phyloP scores from a whole-genome alignment of 2,888 invertebrate species.

The Patella caerulea region DNA sequence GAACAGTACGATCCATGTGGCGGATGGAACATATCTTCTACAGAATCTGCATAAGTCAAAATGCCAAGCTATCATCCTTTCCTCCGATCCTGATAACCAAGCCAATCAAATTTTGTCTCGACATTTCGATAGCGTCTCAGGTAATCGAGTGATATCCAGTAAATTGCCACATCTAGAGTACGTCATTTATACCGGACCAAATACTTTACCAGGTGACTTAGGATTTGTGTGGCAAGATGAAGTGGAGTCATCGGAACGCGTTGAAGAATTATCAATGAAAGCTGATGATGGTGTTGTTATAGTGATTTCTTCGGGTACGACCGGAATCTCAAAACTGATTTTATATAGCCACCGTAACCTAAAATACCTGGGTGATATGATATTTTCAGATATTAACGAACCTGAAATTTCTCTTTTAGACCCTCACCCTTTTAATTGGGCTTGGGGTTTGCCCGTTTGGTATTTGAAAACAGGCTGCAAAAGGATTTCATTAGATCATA shows the following conservation, averaged over 20 bases:
- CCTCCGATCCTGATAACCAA: background rate
- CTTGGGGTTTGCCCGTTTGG: background rate
- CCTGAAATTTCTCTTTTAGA: too few species aligned
- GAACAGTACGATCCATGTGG: background rate
- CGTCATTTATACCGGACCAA: background rate
- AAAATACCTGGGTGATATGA: too few species aligned
- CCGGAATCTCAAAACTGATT: background rate
- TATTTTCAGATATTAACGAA: too few species aligned
- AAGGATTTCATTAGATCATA: background rate
- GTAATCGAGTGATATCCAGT: background rate
- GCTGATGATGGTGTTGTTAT: background rate
- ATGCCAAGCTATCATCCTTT: background rate
- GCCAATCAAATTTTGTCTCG: background rate
- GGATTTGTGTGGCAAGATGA: background rate
- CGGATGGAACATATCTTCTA: background rate
- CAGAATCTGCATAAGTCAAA: background rate
- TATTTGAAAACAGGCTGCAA: background rate
- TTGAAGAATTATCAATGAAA: background rate
- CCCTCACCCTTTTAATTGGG: background rate
- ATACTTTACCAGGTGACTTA: background rate
- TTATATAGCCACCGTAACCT: too few species aligned
- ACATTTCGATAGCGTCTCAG: background rate
- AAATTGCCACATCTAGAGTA: background rate
- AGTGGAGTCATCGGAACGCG: too few species aligned
- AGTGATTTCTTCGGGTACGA: background rate